Base-by-base conservation (phyloP, 2,888 invertebrate genomes). In the Pristionchus japonicus region DNA sequence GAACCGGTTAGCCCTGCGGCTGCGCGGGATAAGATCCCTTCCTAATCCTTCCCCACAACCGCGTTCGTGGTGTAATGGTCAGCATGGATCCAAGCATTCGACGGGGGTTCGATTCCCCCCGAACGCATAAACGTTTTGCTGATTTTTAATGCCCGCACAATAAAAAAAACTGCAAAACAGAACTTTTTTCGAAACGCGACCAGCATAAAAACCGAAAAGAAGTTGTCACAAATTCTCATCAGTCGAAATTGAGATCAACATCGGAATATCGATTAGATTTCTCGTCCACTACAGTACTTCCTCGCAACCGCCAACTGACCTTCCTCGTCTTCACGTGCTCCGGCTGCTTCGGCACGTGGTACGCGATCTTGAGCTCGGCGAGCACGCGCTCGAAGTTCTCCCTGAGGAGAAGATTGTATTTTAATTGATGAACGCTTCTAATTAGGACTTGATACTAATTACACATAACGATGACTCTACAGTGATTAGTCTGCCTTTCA, bases 321-420 rank as follows among this genome's bases (percentile, higher is more conserved):
- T 92, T 92, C 88, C 92, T 89, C 27, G 92, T 92, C 74, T 92
- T 92, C 11, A 92, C 92, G 84, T 92, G 92, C 40, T 91, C 90
- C 52, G 91, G 91, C 84, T 90, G 91, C 86, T 93, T 93, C 40
- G 91, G 93, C 23, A 94, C 92, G 80, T 93, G 93, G 88, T 93
- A 94, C 23, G 94, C 92, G 86, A 94, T 93, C 86, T 93, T 92
- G 40, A 94, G 90, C 23, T 90, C 91, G n/a, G 89, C 80, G 37
- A 94, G 52, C 3, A 87, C 34, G 27, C 49, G 91, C 89, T 87
- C 87, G 43, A 87, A 87, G 87, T 77, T 87, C 87, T 87, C 87
- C 40, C 57, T 49, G 31, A 11, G 49, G 17, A 49, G 17, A 15
- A 17, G 15, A 49, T 6, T 49, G 11, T 1, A 1, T 15, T 15